Percentiles rank a stretch among this genome's conserved stretches.
Conservation (phyloP, 2,888 invertebrate genomes). For the Altica lythri region DNA sequence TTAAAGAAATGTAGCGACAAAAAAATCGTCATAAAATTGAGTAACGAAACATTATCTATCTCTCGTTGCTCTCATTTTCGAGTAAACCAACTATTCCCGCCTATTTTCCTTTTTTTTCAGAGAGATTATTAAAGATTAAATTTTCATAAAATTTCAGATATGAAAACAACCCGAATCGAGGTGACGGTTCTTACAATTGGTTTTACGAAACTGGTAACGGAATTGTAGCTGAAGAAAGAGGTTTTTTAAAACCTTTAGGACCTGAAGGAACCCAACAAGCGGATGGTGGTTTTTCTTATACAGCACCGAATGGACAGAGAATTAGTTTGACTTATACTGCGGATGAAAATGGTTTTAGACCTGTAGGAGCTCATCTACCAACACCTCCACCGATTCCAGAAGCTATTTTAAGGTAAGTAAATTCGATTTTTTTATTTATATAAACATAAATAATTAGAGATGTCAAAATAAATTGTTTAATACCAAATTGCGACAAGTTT, state of each 20-base stretch:
- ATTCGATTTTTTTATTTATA: not conserved
- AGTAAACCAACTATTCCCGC: not conserved
- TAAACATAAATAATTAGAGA: not conserved
- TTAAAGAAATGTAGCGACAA: too few relatives aligned
- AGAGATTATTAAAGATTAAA: not conserved
- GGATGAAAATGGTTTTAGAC: constrained; percentile 64
- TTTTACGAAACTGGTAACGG: constrained; percentile 65
- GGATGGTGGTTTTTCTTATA: constrained; percentile 64
- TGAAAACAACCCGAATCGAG: constrained; percentile 49
- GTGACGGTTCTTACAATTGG: constrained; percentile 50
- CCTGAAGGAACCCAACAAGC: constrained; percentile 51
- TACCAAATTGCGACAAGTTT: too few relatives aligned
- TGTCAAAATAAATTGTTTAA: too few relatives aligned
- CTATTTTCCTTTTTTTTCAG: not conserved
- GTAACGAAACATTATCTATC: not conserved
- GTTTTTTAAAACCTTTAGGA: constrained; percentile 57
- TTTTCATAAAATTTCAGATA: constrained; percentile 31
- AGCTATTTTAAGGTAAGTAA: constrained; percentile 58
- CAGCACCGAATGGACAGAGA: constrained; percentile 63
- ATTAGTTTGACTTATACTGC: constrained; percentile 63
- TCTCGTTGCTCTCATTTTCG: not conserved
- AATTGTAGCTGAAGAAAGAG: constrained; percentile 41
- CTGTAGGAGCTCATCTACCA: constrained; percentile 63
- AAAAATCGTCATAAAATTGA: too few relatives aligned
- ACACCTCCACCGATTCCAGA: constrained; percentile 66